A percentile compares a stretch with the other conserved stretches of the same genome.
Evolutionary conservation across 2,888 invertebrate species (phyloP).

Genomic region (Halocaridina rubra): DNA sequence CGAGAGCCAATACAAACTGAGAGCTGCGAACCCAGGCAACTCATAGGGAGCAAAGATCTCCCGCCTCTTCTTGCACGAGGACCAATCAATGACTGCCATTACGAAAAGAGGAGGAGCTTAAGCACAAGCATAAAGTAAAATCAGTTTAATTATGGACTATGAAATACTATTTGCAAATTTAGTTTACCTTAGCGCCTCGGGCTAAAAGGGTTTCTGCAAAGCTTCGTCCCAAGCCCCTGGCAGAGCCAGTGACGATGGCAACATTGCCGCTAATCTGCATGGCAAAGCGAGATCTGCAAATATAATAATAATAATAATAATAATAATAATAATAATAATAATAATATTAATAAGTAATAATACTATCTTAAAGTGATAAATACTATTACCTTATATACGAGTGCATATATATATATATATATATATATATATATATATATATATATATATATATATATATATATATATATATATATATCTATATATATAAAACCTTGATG

Average conservation of each 20-base stretch:
- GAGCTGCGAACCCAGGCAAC: too few species aligned
- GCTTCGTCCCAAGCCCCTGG: constrained; percentile 80
- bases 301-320: not conserved
- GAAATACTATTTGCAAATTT: too few species aligned
- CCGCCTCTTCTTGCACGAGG: not conserved
- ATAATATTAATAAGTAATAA: too few species aligned
- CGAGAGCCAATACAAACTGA: too few species aligned
- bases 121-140: too few species aligned
- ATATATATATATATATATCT: not conserved
- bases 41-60: too few species aligned
- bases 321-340: too few species aligned
- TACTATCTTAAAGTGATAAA: too few species aligned
- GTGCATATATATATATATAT: not conserved
- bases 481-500: too few species aligned
- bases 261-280: constrained; percentile 74
- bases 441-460: not conserved
- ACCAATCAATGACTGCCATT: not conserved
- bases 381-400: not conserved
- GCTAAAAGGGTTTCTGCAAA: constrained; percentile 79
- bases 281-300: not conserved
- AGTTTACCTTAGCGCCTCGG: constrained; percentile 81
- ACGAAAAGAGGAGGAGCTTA: too few species aligned
- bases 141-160: too few species aligned
- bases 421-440: not conserved
- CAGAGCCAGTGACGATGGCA: constrained; percentile 79